A percentile compares a stretch with the other conserved stretches of the same genome.
phyloP scores from a whole-genome alignment of 2,888 invertebrate genomes.

The Xestoiulus laeticollis region DNA sequence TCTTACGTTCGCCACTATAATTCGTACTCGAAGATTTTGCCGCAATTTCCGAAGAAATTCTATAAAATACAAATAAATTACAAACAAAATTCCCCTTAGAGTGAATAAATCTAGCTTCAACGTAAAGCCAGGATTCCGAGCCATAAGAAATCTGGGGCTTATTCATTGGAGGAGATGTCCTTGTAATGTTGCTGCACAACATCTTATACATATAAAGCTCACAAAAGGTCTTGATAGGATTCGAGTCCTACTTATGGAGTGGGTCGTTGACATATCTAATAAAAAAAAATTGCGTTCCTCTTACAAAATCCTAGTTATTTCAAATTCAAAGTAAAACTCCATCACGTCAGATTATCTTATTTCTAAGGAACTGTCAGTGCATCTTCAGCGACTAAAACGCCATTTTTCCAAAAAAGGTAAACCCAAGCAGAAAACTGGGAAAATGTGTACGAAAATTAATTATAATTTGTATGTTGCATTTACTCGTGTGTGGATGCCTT shows the following conservation, averaged over 20 bases:
- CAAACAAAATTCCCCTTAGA: background rate
- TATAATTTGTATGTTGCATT: background rate
- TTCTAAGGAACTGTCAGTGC: constrained; percentile 31
- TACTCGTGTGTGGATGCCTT: background rate
- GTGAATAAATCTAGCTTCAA: background rate
- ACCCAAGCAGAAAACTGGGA: background rate
- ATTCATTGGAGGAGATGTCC: background rate
- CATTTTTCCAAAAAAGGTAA: background rate
- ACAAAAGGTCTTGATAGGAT: constrained; percentile 27
- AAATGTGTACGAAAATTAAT: background rate
- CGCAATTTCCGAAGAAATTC: background rate
- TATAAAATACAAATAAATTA: background rate
- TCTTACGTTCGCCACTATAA: background rate
- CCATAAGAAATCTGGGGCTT: constrained; percentile 12
- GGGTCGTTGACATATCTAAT: constrained; percentile 27
- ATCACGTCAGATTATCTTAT: constrained; percentile 37
- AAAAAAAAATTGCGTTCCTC: background rate
- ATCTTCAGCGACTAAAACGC: background rate
- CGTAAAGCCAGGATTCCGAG: background rate
- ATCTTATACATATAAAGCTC: background rate
- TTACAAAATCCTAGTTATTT: constrained; percentile 15
- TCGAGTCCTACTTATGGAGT: constrained; percentile 2
- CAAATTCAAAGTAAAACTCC: background rate
- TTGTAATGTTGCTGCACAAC: background rate
- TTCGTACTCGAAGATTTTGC: background rate